These are phyloP conservation scores for Netelia inedita DNA, from an alignment of 2,888 invertebrate genomes.

Conservation along the genomic window DNA sequence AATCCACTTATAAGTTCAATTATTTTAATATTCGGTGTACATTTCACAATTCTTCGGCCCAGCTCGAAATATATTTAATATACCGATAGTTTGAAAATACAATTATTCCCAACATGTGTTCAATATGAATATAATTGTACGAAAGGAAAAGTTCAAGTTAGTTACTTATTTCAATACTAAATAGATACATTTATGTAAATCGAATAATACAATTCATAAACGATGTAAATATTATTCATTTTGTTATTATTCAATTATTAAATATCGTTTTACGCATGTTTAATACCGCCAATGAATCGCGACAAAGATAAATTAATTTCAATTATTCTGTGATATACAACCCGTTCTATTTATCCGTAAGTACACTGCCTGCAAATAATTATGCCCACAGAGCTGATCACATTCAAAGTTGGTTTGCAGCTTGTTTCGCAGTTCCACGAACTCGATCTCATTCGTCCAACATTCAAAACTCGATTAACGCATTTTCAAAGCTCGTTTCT, in stretches of 20 bases:
- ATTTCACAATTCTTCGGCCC: no score
- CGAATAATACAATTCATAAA: no score
- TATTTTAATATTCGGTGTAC: not conserved
- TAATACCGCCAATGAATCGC: not conserved
- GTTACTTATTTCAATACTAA: no score
- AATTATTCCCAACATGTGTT: no score
- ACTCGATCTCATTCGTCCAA: slow-evolving; percentile 50
- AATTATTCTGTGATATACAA: no score
- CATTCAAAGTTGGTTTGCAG: slow-evolving; percentile 40
- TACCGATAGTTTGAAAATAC: no score
- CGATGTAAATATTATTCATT: not conserved
- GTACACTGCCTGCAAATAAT: slow-evolving; percentile 40
- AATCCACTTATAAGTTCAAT: no score
- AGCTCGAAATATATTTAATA: no score
- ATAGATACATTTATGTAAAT: no score
- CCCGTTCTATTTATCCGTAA: not conserved
- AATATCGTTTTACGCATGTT: not conserved
- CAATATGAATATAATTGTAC: no score
- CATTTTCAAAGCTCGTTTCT: slow-evolving; percentile 76
- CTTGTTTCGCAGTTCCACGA: slow-evolving; percentile 55
- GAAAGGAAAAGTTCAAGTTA: no score
- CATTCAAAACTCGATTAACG: slow-evolving; percentile 75
- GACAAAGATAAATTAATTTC: not conserved
- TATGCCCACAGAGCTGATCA: slow-evolving; percentile 8
- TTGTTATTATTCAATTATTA: not conserved